A percentile compares a stretch with the other conserved stretches of the same genome.
phyloP scores from a whole-genome alignment of 2,797 vertebrate genomes.

The Paramormyrops hopkinsi region DNA sequence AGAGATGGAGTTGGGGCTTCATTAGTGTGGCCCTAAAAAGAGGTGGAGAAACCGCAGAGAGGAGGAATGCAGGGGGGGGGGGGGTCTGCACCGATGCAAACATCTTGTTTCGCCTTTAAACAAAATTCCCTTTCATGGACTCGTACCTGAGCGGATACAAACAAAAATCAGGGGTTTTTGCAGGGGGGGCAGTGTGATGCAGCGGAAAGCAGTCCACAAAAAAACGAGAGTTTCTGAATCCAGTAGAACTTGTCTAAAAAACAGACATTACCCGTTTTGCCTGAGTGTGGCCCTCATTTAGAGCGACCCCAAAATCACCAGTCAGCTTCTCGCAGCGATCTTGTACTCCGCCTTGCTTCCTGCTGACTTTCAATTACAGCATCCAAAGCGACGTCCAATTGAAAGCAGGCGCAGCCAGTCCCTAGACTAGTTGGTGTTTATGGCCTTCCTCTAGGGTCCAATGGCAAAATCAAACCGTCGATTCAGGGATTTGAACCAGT shows the following conservation, averaged over 20 bases:
- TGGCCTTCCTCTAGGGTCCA: not conserved
- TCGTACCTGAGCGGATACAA: not conserved
- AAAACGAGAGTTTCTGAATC: not conserved
- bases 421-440: not conserved
- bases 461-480: not conserved
- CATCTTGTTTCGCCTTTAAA: not conserved
- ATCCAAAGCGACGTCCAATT: not conserved
- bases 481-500: not conserved
- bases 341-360: not conserved
- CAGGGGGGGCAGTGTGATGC: not conserved
- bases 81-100: not conserved
- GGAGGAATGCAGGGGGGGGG: not conserved
- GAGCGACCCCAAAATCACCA: not conserved
- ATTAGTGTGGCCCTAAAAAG: not conserved
- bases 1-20: not conserved
- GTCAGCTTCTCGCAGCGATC: not conserved
- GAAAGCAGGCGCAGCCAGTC: not conserved
- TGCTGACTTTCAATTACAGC: not conserved
- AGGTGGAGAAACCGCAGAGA: not conserved
- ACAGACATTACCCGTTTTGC: not conserved
- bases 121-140: not conserved
- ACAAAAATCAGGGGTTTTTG: not conserved
- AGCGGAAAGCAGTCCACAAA: not conserved
- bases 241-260: not conserved
- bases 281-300: not conserved